A percentile compares a stretch with the other conserved stretches of the same genome.
phyloP scores from a whole-genome alignment of 2,888 invertebrate species.

The Nephrocerus scutellatus region DNA sequence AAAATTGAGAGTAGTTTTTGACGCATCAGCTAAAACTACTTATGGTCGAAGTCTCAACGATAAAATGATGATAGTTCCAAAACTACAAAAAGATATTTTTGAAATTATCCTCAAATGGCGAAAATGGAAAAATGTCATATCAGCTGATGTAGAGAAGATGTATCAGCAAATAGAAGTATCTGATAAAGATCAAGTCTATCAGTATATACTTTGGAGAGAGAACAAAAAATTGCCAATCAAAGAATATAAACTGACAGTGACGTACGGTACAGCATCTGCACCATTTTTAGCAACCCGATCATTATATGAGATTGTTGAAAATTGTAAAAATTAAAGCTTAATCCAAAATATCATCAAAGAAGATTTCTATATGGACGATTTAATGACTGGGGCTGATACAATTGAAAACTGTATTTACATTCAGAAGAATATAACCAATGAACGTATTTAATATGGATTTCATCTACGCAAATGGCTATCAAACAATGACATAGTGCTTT shows the following conservation, averaged over 20 bases:
- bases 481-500: constrained; percentile 12
- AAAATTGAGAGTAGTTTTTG: constrained; percentile 18
- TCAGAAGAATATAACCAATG: constrained; percentile 3
- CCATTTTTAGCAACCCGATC: constrained; percentile 22
- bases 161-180: constrained; percentile 29
- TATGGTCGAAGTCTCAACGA: constrained; percentile 27
- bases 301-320: constrained; percentile 18
- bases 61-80: constrained; percentile 26
- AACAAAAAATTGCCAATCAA: constrained; percentile 13
- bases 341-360: constrained; percentile 19
- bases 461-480: constrained; percentile 20
- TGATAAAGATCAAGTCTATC: constrained; percentile 21
- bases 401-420: constrained; percentile 13
- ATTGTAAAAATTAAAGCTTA: constrained; percentile 11
- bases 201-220: constrained; percentile 26
- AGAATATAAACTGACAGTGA: constrained; percentile 24
- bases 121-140: constrained; percentile 21
- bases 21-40: constrained; percentile 19
- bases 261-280: constrained; percentile 25
- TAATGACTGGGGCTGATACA: constrained; percentile 18
- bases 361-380: constrained; percentile 20
- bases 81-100: constrained; percentile 25
- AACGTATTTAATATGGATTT: constrained; percentile 15
- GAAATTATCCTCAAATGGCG: constrained; percentile 19
- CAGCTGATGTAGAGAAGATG: constrained; percentile 32